phyloP scores from a whole-genome alignment of 2,113 vertebrate genomes.

The Sinocyclocheilus maitianheensis region DNA sequence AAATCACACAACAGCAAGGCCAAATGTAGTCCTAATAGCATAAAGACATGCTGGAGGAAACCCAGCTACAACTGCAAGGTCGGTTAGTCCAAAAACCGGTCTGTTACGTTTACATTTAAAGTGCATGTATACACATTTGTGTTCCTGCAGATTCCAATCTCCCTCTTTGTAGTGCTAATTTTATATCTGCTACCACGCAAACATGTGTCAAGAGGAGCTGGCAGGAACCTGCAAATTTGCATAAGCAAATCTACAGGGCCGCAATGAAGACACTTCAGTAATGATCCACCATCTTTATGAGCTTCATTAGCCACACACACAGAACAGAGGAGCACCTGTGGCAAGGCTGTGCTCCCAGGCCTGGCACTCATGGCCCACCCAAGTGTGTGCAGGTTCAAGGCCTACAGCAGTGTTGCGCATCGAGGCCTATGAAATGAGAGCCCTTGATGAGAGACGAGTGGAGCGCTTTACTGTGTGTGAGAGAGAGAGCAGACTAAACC shows the following conservation, averaged over 20 bases:
- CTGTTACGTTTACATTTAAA: neutral
- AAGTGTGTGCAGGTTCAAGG: constrained; percentile 46
- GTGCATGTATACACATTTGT: neutral
- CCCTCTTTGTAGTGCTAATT: constrained; percentile 36
- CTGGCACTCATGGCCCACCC: constrained; percentile 50
- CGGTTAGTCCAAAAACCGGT: neutral
- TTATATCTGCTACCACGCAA: constrained; percentile 39
- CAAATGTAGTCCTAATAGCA: neutral
- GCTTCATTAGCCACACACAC: constrained; percentile 54
- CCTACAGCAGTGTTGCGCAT: constrained; percentile 51
- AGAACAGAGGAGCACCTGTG: constrained; percentile 57
- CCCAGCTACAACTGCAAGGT: neutral
- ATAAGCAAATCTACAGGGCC: constrained; percentile 42
- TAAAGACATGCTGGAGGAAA: neutral
- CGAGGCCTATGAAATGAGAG: constrained; percentile 56
- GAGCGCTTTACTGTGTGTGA: constrained; percentile 36
- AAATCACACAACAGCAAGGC: neutral
- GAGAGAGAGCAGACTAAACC: constrained; percentile 64
- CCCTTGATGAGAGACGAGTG: constrained; percentile 57
- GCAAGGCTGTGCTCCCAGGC: constrained; percentile 43
- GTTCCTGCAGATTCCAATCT: neutral
- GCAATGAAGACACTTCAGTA: constrained; percentile 49
- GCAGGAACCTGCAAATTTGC: constrained; percentile 45
- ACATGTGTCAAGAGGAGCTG: constrained; percentile 38
- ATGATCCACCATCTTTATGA: constrained; percentile 53